These are phyloP conservation scores for Phytoseiulus persimilis DNA, from an alignment of 2,888 invertebrate species.

Conservation along the genomic window DNA sequence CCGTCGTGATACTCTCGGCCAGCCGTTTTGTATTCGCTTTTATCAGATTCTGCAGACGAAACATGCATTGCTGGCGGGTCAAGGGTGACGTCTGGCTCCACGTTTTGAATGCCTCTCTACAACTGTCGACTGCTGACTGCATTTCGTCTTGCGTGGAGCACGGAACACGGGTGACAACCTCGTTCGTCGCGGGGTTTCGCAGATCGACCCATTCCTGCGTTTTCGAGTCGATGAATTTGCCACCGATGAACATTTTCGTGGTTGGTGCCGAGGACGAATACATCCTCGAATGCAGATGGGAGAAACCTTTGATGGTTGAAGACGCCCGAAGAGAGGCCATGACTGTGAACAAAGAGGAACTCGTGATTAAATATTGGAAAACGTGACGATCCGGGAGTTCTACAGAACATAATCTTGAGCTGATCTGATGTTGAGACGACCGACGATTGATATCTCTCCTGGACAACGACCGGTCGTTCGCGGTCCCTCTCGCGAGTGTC, in stretches of 20 bases:
- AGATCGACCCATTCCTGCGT: slow-evolving; percentile 88
- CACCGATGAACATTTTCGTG: slow-evolving; percentile 90
- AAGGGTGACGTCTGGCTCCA: slow-evolving; percentile 89
- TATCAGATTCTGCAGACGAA: slow-evolving; percentile 72
- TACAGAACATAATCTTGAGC: not conserved
- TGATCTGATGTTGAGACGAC: not conserved
- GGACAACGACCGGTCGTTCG: not conserved
- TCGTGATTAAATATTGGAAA: not conserved
- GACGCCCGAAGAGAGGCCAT: slow-evolving; percentile 11
- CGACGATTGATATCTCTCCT: not conserved
- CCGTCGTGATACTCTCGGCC: slow-evolving; percentile 81
- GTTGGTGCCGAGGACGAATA: slow-evolving; percentile 53
- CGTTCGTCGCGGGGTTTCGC: slow-evolving; percentile 87
- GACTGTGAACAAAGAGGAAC: not conserved
- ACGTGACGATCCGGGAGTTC: not conserved
- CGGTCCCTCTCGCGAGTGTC: not conserved
- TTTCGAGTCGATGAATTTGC: slow-evolving; percentile 83
- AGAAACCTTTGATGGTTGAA: not conserved
- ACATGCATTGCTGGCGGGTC: slow-evolving; percentile 84
- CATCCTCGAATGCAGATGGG: not conserved
- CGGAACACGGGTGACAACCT: slow-evolving; percentile 71
- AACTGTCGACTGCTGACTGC: slow-evolving; percentile 74
- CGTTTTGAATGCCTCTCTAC: slow-evolving; percentile 66
- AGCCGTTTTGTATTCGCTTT: slow-evolving; percentile 77
- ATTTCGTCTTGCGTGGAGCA: slow-evolving; percentile 80